Base-by-base conservation (phyloP, 2,797 vertebrate genomes). In the Rallus crepitans region DNA sequence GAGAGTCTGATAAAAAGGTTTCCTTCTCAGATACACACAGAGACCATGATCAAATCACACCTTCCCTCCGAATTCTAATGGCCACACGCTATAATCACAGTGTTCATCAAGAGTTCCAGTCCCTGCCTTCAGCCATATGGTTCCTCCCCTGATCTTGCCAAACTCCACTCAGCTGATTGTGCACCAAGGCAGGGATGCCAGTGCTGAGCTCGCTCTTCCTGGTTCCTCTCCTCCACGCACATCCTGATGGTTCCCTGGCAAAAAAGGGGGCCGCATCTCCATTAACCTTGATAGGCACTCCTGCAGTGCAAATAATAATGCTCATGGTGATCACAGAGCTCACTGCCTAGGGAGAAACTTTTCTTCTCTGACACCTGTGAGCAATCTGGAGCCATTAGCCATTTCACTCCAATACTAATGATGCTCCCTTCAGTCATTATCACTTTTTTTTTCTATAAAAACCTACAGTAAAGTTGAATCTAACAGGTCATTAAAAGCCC, bases 341-440 rank as follows among this genome's bases (percentile, higher is more conserved):
- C 4, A 2, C 93, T 93, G 70, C 87, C 81, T 23, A 27, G 80
- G 94, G 85, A 91, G 91, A 81, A 93, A 95, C 78, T 90, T 95
- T 82, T 90, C 87, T 93, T 92, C 73, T 39, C 88, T 95, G 87
- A 91, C 86, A 94, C 94, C 91, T 92, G 87, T 76, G 87, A 95
- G 94, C 88, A 79, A 77, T 87, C 91, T 89, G 95, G 79, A 92
- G 93, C 96, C 95, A 91, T 96, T 89, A 95, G 85, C 91, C 87
- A 93, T 92, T 82, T 97, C 90, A 78, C 82, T 96, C 94, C 87
- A 79, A 92, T 73, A 78, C 86, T 89, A 87, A 94, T 91, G 95
- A 97, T 92, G 94, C 92, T 95, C 93, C 86, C 82, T 82, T 93
- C 90, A 96, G 96, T 96, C 96, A 95, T 97, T 97, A 94, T 90